Evolutionary conservation across 2,888 invertebrate species (phyloP).

Genomic region (Apomyelois bistriatella): DNA sequence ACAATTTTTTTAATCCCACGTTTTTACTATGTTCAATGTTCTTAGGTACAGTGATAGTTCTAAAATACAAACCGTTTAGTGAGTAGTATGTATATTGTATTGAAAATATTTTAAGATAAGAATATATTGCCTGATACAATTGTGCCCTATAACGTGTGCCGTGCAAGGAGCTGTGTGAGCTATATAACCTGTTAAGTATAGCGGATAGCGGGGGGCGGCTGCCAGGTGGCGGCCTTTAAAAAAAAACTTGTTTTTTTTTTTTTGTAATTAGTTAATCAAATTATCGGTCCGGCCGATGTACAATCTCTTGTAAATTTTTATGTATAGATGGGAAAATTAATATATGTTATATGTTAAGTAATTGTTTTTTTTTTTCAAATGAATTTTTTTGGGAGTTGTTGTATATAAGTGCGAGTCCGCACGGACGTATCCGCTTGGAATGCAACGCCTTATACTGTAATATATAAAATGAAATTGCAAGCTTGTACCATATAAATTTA

Average conservation of each 20-base stretch:
- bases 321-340: constrained; percentile 77
- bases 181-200: constrained; percentile 33
- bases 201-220: constrained; percentile 34
- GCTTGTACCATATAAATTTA: constrained; percentile 71
- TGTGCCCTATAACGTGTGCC: constrained; percentile 67
- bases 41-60: constrained; percentile 57
- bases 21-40: constrained; percentile 38
- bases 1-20: constrained; percentile 21
- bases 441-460: constrained; percentile 73
- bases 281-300: constrained; percentile 61
- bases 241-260: constrained; percentile 31
- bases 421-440: constrained; percentile 48
- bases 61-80: constrained; percentile 57
- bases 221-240: constrained; percentile 34
- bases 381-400: constrained; percentile 46
- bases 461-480: constrained; percentile 53
- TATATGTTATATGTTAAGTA: constrained; percentile 69
- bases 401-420: constrained; percentile 48
- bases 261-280: constrained; percentile 57
- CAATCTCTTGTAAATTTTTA: constrained; percentile 76
- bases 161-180: constrained; percentile 47
- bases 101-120: constrained; percentile 34
- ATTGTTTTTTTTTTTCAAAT: constrained; percentile 54
- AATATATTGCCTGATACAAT: constrained; percentile 62
- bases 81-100: constrained; percentile 43